These are phyloP conservation scores for Ceyx margarethae DNA, from an alignment of 2,113 vertebrate genomes.

Conservation along the genomic window DNA sequence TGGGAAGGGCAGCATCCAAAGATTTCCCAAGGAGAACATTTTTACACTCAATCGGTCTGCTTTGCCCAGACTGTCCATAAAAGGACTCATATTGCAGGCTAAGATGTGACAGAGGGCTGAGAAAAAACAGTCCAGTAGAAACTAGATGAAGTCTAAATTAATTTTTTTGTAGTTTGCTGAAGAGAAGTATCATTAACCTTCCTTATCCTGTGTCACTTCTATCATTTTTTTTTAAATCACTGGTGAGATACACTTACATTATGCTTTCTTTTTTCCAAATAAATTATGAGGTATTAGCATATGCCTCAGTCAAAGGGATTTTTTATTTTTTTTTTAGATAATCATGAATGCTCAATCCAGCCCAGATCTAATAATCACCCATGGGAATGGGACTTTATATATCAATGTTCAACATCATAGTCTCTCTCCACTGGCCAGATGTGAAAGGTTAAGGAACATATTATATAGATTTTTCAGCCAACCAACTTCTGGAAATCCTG, in stretches of 20 bases:
- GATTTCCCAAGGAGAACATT: constrained; percentile 57
- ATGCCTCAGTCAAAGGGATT: neutral
- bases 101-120: neutral
- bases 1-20: constrained; percentile 35
- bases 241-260: neutral
- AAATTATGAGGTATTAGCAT: constrained; percentile 11
- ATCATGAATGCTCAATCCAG: constrained; percentile 6
- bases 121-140: neutral
- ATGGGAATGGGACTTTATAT: neutral
- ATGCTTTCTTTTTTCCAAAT: neutral
- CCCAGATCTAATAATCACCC: neutral
- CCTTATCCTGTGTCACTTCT: neutral
- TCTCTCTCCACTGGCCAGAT: neutral
- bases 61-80: constrained; percentile 2
- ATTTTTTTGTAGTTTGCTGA: neutral
- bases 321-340: neutral
- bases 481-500: neutral
- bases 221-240: neutral
- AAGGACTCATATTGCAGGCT: neutral
- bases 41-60: constrained; percentile 15
- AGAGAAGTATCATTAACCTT: neutral
- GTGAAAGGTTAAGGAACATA: neutral
- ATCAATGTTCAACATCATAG: neutral
- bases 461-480: neutral
- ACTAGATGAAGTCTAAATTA: neutral